Conservation (phyloP, 64 coral and sea anemone genomes). For the Astreopora myriophthalma region DNA sequence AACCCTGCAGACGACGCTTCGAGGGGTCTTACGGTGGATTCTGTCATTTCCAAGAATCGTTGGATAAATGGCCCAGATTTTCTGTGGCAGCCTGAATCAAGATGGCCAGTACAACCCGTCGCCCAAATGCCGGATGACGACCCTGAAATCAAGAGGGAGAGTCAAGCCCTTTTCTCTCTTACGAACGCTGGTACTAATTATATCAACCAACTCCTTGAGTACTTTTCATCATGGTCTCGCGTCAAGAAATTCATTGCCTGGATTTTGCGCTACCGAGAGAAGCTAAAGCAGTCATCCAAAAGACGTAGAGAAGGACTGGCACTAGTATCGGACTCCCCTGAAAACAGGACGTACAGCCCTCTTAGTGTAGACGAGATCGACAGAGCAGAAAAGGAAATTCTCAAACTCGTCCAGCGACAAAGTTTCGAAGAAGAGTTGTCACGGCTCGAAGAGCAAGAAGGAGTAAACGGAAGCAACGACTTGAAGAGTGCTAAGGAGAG, state of each 20-base stretch:
- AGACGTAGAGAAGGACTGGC: background rate
- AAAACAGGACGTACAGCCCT: background rate
- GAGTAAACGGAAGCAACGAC: background rate
- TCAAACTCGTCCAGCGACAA: no score
- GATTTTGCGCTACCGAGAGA: slow-evolving; percentile 1
- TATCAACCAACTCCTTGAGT: background rate
- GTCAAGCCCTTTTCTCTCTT: background rate
- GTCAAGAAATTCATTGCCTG: slow-evolving; percentile 22
- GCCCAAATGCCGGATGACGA: background rate
- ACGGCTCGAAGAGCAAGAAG: background rate
- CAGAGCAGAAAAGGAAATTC: slow-evolving; percentile 3
- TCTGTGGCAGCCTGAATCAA: slow-evolving; percentile 11
- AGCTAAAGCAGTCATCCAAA: background rate
- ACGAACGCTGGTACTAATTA: background rate
- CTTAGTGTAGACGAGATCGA: background rate
- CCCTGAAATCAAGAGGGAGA: slow-evolving; percentile 11
- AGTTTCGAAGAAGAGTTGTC: no score
- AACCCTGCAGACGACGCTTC: no score
- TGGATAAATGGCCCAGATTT: background rate
- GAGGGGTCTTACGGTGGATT: no score
- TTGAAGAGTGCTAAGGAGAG: background rate
- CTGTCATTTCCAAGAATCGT: background rate
- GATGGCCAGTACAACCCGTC: background rate
- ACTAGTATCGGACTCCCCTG: background rate
- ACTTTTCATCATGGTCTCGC: slow-evolving; percentile 18